phyloP scores from a whole-genome alignment of 1,140 invertebrate species.

The Tetraneura akinire region DNA sequence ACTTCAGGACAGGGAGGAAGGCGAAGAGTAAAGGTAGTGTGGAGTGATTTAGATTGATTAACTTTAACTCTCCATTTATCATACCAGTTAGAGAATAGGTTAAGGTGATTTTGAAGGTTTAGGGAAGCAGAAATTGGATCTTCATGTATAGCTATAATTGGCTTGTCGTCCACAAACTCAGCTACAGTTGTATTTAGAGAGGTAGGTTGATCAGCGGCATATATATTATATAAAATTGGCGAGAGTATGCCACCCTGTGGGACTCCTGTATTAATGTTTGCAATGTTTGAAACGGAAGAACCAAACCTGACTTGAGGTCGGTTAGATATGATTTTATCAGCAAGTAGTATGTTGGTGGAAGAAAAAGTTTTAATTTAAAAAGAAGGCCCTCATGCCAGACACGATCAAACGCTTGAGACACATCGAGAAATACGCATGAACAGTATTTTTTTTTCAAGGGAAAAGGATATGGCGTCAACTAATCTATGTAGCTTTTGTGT shows the following conservation, averaged over 20 bases:
- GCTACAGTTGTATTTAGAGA: no score
- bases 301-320: not conserved
- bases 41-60: no score
- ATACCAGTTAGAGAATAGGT: no score
- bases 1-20: no score
- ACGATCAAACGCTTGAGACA: slow-evolving; percentile 56
- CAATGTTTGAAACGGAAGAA: not conserved
- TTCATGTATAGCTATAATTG: no score
- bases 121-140: no score
- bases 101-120: no score
- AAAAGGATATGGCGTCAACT: not conserved
- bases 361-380: slow-evolving; percentile 1
- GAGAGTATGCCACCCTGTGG: not conserved
- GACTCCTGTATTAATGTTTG: not conserved
- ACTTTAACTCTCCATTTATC: no score
- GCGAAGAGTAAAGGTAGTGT: no score
- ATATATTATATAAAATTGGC: slow-evolving; percentile 1
- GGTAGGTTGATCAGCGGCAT: not conserved
- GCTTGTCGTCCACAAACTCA: no score
- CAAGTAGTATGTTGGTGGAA: slow-evolving; percentile 4
- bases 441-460: slow-evolving; percentile 53
- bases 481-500: slow-evolving; percentile 43
- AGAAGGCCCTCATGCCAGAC: not conserved
- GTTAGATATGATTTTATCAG: not conserved
- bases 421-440: slow-evolving; percentile 57